These are phyloP conservation scores for Hyles lineata DNA, from an alignment of 2,888 invertebrate genomes.

Conservation along the genomic window DNA sequence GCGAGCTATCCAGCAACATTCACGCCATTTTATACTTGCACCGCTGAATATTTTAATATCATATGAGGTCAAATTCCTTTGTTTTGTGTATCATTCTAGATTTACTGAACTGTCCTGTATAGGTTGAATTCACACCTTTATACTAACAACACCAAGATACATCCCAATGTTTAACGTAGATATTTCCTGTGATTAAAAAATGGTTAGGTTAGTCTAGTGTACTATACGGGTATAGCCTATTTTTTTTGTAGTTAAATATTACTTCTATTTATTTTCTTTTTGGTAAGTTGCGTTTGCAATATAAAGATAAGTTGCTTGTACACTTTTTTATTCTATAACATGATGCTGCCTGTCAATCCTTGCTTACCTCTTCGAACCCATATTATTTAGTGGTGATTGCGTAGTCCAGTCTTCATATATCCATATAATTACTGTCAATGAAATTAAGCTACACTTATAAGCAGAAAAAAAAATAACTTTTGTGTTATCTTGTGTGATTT, in stretches of 20 bases:
- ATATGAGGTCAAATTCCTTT: slow-evolving; percentile 9
- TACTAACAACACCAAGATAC: too few relatives aligned
- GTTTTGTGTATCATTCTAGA: neutral
- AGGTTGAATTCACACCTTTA: neutral
- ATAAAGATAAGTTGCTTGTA: too few relatives aligned
- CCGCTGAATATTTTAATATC: slow-evolving; percentile 21
- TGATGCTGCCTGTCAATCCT: too few relatives aligned
- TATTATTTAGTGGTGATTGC: neutral
- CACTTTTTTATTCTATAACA: too few relatives aligned
- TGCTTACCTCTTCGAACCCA: neutral
- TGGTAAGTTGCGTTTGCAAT: too few relatives aligned
- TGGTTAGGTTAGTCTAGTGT: too few relatives aligned
- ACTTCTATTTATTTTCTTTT: too few relatives aligned
- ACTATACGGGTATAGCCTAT: too few relatives aligned
- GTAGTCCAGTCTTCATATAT: neutral
- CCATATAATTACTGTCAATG: neutral
- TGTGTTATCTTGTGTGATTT: neutral
- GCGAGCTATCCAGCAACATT: slow-evolving; percentile 13
- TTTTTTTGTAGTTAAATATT: too few relatives aligned
- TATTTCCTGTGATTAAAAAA: too few relatives aligned
- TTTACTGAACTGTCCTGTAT: neutral
- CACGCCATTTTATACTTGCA: slow-evolving; percentile 10
- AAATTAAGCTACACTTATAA: neutral
- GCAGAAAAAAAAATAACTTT: neutral
- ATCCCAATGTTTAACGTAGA: too few relatives aligned